A percentile compares a stretch with the other conserved stretches of the same genome.
Evolutionary conservation across 2,888 invertebrate species (phyloP).

Genomic region (Drosophila maculinotata): DNA sequence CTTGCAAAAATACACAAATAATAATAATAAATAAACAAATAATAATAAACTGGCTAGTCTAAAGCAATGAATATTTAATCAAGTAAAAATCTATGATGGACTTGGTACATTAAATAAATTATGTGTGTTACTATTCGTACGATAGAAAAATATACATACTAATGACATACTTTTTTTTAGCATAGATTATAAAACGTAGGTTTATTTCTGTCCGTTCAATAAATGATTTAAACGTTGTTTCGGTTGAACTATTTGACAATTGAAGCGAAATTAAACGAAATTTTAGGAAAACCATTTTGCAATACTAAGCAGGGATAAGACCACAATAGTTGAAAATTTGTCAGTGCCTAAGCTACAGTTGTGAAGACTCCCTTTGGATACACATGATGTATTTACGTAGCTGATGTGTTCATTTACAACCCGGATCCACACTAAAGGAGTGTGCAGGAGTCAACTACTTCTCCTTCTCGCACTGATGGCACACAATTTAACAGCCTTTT

Average conservation of each 20-base stretch:
- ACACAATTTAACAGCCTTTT: constrained; percentile 56
- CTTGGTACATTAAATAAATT: not conserved
- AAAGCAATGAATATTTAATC: constrained; percentile 33
- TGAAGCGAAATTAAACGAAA: too few species aligned
- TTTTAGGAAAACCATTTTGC: too few species aligned
- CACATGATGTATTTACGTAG: constrained; percentile 38
- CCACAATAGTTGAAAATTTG: constrained; percentile 26
- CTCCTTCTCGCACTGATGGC: constrained; percentile 19
- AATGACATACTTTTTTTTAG: too few species aligned
- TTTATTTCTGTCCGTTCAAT: too few species aligned
- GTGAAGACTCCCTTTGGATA: not conserved
- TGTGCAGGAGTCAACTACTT: constrained; percentile 43
- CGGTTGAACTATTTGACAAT: too few species aligned
- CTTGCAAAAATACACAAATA: not conserved
- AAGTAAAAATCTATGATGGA: not conserved
- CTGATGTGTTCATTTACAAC: constrained; percentile 46
- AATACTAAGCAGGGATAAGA: constrained; percentile 14
- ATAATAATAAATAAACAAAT: constrained; percentile 8
- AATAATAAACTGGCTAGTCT: too few species aligned
- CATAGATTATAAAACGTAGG: too few species aligned
- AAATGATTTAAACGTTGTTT: too few species aligned
- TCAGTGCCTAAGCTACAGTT: constrained; percentile 16
- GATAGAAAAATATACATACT: too few species aligned
- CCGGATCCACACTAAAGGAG: constrained; percentile 4
- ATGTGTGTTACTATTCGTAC: too few species aligned